Evolutionary conservation across 2,113 vertebrate species (phyloP), one percentile per base, ranked within the genome.

Genomic region (Chaetura pelagica): DNA sequence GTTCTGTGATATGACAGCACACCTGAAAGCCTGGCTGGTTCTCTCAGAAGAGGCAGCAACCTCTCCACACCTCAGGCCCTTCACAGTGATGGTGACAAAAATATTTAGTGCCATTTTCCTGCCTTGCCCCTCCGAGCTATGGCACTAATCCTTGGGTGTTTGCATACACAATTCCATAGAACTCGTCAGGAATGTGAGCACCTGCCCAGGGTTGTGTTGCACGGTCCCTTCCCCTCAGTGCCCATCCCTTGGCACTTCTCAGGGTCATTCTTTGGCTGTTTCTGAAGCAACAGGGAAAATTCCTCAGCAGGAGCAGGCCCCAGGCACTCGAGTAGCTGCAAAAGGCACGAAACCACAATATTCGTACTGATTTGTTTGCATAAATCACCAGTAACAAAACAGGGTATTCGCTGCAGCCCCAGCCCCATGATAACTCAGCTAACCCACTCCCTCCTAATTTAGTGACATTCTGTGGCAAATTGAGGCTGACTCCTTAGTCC

Each of bases 311-410:
- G 57, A 64, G 38, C 10, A 11, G 20, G 32, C 46, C 14, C 22
- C 1, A 7, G 34, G 55, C 0, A 0, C n/a, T 30, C 3, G 3
- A 3, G 21, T 27, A 29, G n/a, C 76, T 69, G 35, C 35, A 13
- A 42, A 12, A 22, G 46, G 52, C 27, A 7, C 27, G 17, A 76
- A 82, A 58, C 5, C 0, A 1, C 54, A 15, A 1, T 49, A 15
- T 42, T 90, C 85, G 73, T 46, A 15, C n/a, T 35, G 15, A n/a
- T 12, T 22, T 46, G 35, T 54, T 72, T 66, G 35, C 35, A 13
- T 42, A 23, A 78, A 34, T 42, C 18, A 10, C 66, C 26, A 4
- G 38, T 38, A 21, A 9, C 46, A 30, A 49, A 76, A 23, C 27
- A 6, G 14, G 24, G 3, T 19, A 4, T 34, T 58, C 1, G 0